Base-by-base conservation (phyloP, 1,140 invertebrate species). In the Hesperophylax magnus region DNA sequence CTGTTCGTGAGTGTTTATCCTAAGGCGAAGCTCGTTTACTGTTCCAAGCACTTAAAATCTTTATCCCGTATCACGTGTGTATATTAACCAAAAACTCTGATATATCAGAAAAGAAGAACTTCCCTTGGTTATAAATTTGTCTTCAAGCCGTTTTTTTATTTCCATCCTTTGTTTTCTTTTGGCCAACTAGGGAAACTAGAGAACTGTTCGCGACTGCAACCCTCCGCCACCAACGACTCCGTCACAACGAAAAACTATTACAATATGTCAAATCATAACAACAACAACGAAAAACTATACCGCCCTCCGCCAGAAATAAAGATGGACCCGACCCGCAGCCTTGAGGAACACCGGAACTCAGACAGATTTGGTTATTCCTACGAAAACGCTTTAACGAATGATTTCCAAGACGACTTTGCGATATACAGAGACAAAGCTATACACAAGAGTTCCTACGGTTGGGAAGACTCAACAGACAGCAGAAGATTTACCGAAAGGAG, bases 401-500 rank as follows among this genome's bases (percentile, higher is more conserved):
- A 77, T 15, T 77, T 58, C 34, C 15, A 34, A 20, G 67, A 72
- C 20, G 78, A 85, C 86, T 84, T 84, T 86, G 85, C 87, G 69
- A 63, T 52, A 58, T 84, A 86, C 67, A 84, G 87, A 75, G 88
- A 90, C 60, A 86, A 88, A 77, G 86, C 87, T n/a, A 87, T 89
- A 9, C 89, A 90, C 86, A 89, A 89, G 87, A 91, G 87, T 88
- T 91, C 86, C 86, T 92, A 88, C 88, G 90, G 88, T 87, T 91
- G 92, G 89, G 92, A 93, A 86, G 92, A 92, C 80, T 89, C 91
- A 52, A 34, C 27, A 2, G 93, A 94, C 84, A 93, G 92, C 85
- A 90, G 93, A 82, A 91, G 94, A 84, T 95, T 95, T 87, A 95
- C 94, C 61, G 95, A 95, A 87, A 92, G 95, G 86, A 95, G 95